Percentiles rank a stretch among this genome's conserved stretches.
Evolutionary conservation across 1,140 invertebrate species (phyloP).

Genomic region (Chrysopa pallens): DNA sequence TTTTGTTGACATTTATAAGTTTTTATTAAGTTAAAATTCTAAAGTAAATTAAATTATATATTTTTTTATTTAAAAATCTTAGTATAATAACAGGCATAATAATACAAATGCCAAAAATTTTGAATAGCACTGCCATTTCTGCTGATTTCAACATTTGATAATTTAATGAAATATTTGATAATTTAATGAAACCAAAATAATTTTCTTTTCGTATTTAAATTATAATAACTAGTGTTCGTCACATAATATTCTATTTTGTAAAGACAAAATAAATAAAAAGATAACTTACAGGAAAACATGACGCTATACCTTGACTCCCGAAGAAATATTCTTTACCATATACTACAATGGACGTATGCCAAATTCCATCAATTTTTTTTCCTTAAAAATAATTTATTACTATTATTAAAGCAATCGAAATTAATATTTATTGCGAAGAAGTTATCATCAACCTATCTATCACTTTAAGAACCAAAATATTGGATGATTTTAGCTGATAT

Average conservation of each 20-base stretch:
- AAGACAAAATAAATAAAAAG: background rate
- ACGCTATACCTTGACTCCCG: conserved; percentile 57
- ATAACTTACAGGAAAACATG: conserved; percentile 55
- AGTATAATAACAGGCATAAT: background rate
- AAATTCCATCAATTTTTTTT: conserved; percentile 59
- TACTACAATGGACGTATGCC: conserved; percentile 69
- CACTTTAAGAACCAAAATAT: no score
- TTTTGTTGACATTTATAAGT: conserved; percentile 14
- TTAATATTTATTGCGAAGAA: no score
- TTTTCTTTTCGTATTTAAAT: no score
- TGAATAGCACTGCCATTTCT: conserved; percentile 1
- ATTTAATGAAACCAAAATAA: no score
- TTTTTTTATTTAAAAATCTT: conserved; percentile 4
- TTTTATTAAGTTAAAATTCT: conserved; percentile 11
- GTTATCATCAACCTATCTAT: no score
- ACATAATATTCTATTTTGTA: no score
- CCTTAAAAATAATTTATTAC: conserved; percentile 26
- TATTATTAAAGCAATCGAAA: conserved; percentile 3
- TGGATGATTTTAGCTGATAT: no score
- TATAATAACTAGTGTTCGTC: no score
- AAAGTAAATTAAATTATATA: conserved; percentile 4
- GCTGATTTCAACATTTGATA: no score
- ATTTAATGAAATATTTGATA: no score
- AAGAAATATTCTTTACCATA: conserved; percentile 80
- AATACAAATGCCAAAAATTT: conserved; percentile 9